Percentiles rank a stretch among this genome's conserved stretches.
These are phyloP conservation scores for Dipodomys spectabilis DNA, from an alignment of 2,113 vertebrate species.

Conservation along the genomic window DNA sequence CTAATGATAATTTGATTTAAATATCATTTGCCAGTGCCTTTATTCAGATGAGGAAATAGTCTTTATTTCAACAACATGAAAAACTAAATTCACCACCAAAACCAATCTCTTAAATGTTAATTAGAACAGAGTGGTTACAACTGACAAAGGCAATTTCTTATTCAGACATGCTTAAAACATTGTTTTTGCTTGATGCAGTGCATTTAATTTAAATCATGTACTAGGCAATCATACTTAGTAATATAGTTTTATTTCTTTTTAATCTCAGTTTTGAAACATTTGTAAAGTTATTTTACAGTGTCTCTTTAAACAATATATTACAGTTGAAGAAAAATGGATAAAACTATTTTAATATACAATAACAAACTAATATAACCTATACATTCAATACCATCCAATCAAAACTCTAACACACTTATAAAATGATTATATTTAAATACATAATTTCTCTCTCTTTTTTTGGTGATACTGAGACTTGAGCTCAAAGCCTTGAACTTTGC, in stretches of 20 bases:
- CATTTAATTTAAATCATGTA: constrained; percentile 49
- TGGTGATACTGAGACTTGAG: too few relatives aligned
- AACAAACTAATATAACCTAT: not conserved
- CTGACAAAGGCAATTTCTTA: constrained; percentile 40
- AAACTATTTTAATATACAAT: not conserved
- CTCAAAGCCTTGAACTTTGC: too few relatives aligned
- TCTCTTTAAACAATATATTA: not conserved
- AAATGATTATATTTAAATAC: not conserved
- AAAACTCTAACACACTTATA: not conserved
- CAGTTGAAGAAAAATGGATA: not conserved
- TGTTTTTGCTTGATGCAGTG: constrained; percentile 28
- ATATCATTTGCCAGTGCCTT: constrained; percentile 73
- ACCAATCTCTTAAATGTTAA: constrained; percentile 47
- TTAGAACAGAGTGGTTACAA: constrained; percentile 34
- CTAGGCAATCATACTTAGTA: not conserved
- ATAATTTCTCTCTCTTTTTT: not conserved
- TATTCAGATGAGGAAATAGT: constrained; percentile 41
- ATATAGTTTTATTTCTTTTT: constrained; percentile 28
- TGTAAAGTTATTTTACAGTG: not conserved
- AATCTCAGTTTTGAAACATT: constrained; percentile 13
- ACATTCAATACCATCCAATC: not conserved
- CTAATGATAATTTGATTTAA: constrained; percentile 73
- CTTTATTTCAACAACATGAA: constrained; percentile 50
- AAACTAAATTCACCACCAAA: constrained; percentile 63
- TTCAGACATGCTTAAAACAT: constrained; percentile 39